Conservation (phyloP, 35 echinoderm and acorn worm species). For the Amphiura filiformis region DNA sequence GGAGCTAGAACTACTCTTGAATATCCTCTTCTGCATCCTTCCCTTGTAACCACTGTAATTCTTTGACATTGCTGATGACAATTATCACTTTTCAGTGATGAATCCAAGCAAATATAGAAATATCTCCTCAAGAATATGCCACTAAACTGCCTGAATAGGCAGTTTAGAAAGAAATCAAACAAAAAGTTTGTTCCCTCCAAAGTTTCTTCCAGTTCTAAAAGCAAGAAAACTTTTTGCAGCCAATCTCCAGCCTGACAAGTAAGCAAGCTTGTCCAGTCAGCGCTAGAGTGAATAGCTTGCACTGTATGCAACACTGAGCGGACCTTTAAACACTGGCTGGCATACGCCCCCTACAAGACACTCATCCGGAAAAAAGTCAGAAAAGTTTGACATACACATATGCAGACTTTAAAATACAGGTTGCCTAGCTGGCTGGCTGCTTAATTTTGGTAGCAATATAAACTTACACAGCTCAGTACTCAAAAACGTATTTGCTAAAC, state of each 20-base stretch:
- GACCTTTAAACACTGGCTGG: not conserved
- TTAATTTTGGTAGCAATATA: too few relatives aligned
- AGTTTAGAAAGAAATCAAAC: slow-evolving; percentile 2
- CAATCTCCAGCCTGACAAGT: not conserved
- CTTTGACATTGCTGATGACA: not conserved
- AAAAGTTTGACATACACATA: too few relatives aligned
- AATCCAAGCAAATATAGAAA: not conserved
- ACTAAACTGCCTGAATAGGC: not conserved
- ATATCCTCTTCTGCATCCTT: not conserved
- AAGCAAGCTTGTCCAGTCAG: not conserved
- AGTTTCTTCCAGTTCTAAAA: not conserved
- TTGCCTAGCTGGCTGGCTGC: too few relatives aligned
- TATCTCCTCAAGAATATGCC: not conserved
- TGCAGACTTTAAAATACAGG: too few relatives aligned
- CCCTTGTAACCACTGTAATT: not conserved
- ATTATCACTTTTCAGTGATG: not conserved
- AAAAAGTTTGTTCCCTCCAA: too few relatives aligned
- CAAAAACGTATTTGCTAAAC: too few relatives aligned
- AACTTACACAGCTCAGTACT: too few relatives aligned
- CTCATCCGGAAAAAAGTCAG: not conserved
- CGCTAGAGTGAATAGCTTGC: not conserved
- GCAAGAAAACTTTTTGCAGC: not conserved
- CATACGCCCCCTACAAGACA: not conserved
- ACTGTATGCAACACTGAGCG: not conserved
- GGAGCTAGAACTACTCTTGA: not conserved